Evolutionary conservation across 2,113 vertebrate species (phyloP), one percentile per base, ranked within the genome.

Genomic region (Aepyceros melampus): DNA sequence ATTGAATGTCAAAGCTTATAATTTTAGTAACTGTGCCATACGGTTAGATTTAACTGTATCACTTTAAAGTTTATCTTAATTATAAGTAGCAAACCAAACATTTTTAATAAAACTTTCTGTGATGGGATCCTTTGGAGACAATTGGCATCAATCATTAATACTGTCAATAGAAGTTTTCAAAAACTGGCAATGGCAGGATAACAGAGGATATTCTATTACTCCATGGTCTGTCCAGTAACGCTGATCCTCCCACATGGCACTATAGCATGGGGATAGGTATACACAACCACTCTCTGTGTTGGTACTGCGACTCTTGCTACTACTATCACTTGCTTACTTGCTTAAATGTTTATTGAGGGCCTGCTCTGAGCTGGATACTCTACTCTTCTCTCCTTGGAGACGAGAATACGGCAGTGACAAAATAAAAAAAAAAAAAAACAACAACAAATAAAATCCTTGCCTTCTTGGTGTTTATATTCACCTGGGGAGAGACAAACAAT

Each of bases 221-320:
- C 60, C n/a, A 12, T 6, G 4, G 40, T n/a, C 25, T 13, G 7
- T 33, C 23, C n/a, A 51, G 17, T 16, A 10, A 7, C 0, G 17
- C 31, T 0, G 6, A 19, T 6, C 2, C 6, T 9, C 25, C 36
- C 25, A 17, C 51, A 6, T 0, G 6, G 33, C 15, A 2, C 45
- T 7, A 5, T 1, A 16, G 36, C 51, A 23, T 2, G 7, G 53
- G 17, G 29, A 14, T 3, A 3, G 1, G 23, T 40, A 1, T 0
- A 19, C 31, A 64, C 7, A 4, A 0, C 6, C 36, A 7, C 27
- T 40, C 36, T 23, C 2, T 5, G 1, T 17, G 51, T 16, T 19
- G 45, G 19, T 2, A 15, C 21, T 16, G 23, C 23, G 11, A 23
- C 67, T 83, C 67, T 60, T 58, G 15, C 33, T 31, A 3, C n/a